Conservation (phyloP, 2,797 vertebrate genomes). For the Hyperoplus immaculatus region DNA sequence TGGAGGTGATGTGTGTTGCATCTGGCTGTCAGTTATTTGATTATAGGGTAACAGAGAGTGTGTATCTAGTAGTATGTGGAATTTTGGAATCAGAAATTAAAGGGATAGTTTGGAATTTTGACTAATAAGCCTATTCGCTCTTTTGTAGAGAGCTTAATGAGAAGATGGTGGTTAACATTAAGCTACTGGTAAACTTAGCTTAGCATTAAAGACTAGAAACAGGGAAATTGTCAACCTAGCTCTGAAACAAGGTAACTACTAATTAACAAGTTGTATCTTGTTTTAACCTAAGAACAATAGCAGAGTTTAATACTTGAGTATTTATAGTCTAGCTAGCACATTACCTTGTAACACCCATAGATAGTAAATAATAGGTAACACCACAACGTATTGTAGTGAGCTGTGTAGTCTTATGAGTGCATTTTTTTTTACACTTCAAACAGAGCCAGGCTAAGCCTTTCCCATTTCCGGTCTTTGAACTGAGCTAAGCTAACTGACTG, state of each 20-base stretch:
- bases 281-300: neutral
- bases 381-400: neutral
- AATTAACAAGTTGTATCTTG: neutral
- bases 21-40: neutral
- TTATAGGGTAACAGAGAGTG: neutral
- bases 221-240: neutral
- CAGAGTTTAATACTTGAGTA: neutral
- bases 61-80: neutral
- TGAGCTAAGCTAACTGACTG: neutral
- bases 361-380: too few relatives aligned
- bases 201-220: neutral
- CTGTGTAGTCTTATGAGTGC: neutral
- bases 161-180: neutral
- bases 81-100: neutral
- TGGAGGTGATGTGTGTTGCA: constrained; percentile 1
- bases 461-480: neutral
- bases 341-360: neutral
- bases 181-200: neutral
- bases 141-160: neutral
- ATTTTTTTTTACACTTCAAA: neutral
- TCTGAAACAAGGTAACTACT: neutral
- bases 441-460: neutral
- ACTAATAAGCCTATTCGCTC: neutral
- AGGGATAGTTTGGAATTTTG: neutral
- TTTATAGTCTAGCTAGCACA: neutral